These are phyloP conservation scores for Auanema sp. DNA, from an alignment of 2,888 invertebrate genomes.

Conservation along the genomic window DNA sequence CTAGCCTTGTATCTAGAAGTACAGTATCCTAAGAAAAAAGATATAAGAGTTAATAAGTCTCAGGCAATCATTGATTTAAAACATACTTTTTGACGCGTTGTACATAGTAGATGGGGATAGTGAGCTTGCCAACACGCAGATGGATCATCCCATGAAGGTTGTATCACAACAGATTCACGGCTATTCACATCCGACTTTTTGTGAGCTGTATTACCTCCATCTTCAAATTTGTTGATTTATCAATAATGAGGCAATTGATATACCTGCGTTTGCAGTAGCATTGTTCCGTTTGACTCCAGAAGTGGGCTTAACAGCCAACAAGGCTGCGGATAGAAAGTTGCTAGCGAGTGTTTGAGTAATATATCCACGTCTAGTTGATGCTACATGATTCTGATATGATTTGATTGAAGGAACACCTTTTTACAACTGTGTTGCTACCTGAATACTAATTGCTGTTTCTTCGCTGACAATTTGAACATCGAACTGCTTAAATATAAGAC, in stretches of 20 bases:
- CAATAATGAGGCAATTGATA: not conserved
- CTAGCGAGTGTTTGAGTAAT: slow-evolving; percentile 7
- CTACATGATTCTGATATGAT: not conserved
- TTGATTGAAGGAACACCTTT: not conserved
- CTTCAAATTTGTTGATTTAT: slow-evolving; percentile 4
- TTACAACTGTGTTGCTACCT: slow-evolving; percentile 18
- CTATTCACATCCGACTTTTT: slow-evolving; percentile 63
- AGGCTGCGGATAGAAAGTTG: slow-evolving; percentile 45
- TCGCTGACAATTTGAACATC: slow-evolving; percentile 46
- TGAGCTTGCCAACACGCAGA: slow-evolving; percentile 53
- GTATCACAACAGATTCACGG: slow-evolving; percentile 42
- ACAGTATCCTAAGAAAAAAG: slow-evolving; percentile 34
- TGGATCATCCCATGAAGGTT: slow-evolving; percentile 34
- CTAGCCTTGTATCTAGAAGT: slow-evolving; percentile 28
- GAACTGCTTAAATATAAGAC: slow-evolving; percentile 28
- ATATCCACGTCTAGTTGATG: not conserved
- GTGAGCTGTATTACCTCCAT: slow-evolving; percentile 54
- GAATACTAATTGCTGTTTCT: slow-evolving; percentile 39
- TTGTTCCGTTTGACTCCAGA: slow-evolving; percentile 58
- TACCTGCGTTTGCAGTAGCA: slow-evolving; percentile 43
- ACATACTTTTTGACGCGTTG: slow-evolving; percentile 58
- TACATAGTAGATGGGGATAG: slow-evolving; percentile 62
- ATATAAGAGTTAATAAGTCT: not conserved
- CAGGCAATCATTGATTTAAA: not conserved
- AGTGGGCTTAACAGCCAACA: slow-evolving; percentile 61